Evolutionary conservation across 2,797 vertebrate species (phyloP), one percentile per base, ranked within the genome.

Genomic region (Smutsia gigantea): DNA sequence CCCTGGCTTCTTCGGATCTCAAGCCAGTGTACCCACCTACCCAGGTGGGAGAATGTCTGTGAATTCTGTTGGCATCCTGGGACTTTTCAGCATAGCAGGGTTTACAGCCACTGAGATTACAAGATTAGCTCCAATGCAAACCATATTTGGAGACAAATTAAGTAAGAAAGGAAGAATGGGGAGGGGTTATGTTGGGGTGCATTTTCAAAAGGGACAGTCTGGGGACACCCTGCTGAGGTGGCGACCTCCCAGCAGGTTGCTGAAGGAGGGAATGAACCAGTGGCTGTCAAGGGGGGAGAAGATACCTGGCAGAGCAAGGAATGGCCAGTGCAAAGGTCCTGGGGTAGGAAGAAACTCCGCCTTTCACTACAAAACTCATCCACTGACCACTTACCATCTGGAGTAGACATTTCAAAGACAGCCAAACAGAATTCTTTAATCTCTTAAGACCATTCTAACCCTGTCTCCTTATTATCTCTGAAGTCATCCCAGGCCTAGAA

Each of bases 361-460:
- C 25, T 59, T 39, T 75, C 59, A 21, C 25, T 63, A 55, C 49
- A 23, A 78, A 71, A 68, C 39, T 57, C 85, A 11, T 46, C 46
- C 46, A 39, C 39, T 42, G 69, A 55, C 34, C 64, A 31, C 14
- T 34, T 83, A 13, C 23, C 27, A 42, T 55, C 34, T 71, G 13
- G 9, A 55, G 66, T 34, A 84, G 71, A n/a, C n/a, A 23, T 59
- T 64, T 77, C 34, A 69, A 51, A 87, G 31, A 1, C 0, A 37
- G 18, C 39, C n/a, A 19, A 13, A 46, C 49, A 74, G 49, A 87
- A 39, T 29, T 17, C 53, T 19, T 14, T 55, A 74, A 31, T 31
- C 51, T 37, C 98, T 97, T 97, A 97, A 93, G 97, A 97, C 97
- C 27, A 11, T 8, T 31, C 19, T 97, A 23, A 12, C 12, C 63